Conservation (phyloP, 2,113 vertebrate genomes). For the Catharus minimus region DNA sequence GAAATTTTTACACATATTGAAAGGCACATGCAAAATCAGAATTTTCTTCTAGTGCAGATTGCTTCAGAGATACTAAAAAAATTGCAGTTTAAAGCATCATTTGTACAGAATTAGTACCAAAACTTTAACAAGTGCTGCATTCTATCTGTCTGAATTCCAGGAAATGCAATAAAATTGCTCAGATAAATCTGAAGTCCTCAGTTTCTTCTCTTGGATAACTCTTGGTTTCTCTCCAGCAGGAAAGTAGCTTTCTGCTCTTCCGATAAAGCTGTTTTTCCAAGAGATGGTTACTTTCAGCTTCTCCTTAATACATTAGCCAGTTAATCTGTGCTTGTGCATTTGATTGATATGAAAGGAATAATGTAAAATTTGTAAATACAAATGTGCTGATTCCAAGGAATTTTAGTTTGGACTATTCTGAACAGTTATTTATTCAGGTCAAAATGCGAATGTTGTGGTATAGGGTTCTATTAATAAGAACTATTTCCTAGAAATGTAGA, state of each 20-base stretch:
- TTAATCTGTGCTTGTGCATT: neutral
- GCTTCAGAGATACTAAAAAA: neutral
- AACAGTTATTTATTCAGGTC: neutral
- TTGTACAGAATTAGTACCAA: neutral
- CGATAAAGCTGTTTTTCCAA: neutral
- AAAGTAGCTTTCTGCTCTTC: neutral
- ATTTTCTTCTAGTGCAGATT: conserved; percentile 2
- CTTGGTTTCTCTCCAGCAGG: neutral
- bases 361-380: neutral
- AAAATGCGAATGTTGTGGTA: neutral
- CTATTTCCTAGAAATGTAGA: neutral
- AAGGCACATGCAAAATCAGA: neutral
- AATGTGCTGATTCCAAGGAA: neutral
- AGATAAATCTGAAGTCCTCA: neutral
- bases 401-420: neutral
- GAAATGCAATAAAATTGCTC: neutral
- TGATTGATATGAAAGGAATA: neutral
- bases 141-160: neutral
- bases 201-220: neutral
- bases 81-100: neutral
- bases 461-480: neutral
- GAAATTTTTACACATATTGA: neutral
- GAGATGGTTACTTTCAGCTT: neutral
- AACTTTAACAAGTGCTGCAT: neutral
- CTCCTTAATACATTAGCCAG: neutral